Base-by-base conservation (phyloP, 1,140 invertebrate genomes). In the Conus betulinus region DNA sequence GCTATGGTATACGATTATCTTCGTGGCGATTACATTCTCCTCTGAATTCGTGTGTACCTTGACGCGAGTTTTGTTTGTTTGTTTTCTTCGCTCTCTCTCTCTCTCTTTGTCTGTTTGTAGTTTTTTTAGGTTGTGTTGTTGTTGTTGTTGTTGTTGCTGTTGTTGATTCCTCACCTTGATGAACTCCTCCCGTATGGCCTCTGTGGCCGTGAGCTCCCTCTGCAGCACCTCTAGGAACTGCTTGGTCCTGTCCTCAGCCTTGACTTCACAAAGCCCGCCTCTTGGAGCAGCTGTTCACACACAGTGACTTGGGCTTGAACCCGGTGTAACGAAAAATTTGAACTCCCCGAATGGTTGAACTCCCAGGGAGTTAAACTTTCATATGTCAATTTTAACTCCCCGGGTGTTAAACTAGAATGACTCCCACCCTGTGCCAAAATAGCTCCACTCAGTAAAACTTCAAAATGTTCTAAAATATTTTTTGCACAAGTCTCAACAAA, bases 191-290 rank as follows among this genome's bases (percentile, higher is more conserved):
- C 96, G 96, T 55, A 95, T 94, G 25, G 91, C 93, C 55, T 95
- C 90, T 82, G 95, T 95, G 83, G 92, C 93, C 20, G 93, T 92
- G 3, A 96, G 91, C 93, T 97, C 96, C 71, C 94, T 94, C 17
- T 95, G 89, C n/a, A 97, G 90, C 89, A 96, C 95, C 17, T 95
- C 93, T 71, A 96, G 93, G 93, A 97, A 97, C 86, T 95, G 93
- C 74, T 94, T 91, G 7, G 96, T 96, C 87, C 94, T 95, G 89
- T 97, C 96, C 85, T 96, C 94, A 1, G 96, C 96, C 52, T 94
- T 89, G 5, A 97, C 96, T 96, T 94, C 8, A 92, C 91, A 92
- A 97, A 97, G 39, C 96, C 96, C 67, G 94, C 94, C 53, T 93
- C 91, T 88, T 95, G 94, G 74, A 96, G 89, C 8, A 96, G 91